These are phyloP conservation scores for Lymantria dispar DNA, from an alignment of 2,888 invertebrate genomes.

Conservation along the genomic window DNA sequence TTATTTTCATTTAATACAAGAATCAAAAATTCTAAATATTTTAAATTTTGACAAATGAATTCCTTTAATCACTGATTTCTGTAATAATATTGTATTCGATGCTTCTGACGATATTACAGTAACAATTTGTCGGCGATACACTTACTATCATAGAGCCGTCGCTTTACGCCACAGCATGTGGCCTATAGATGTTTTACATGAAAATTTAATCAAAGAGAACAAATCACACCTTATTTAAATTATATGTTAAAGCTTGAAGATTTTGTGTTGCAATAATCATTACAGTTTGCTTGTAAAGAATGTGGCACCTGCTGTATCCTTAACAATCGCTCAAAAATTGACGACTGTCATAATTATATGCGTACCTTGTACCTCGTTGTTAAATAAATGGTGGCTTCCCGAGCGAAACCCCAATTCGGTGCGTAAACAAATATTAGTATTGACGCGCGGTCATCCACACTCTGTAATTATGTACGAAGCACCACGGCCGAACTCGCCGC, in stretches of 20 bases:
- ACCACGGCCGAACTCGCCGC: conserved; percentile 40
- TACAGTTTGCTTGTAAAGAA: conserved; percentile 27
- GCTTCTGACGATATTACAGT: too few relatives aligned
- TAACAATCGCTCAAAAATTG: conserved; percentile 48
- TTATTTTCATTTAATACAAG: too few relatives aligned
- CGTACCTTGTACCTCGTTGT: conserved; percentile 55
- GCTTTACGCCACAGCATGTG: too few relatives aligned
- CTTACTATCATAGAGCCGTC: too few relatives aligned
- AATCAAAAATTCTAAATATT: too few relatives aligned
- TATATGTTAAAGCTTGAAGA: conserved; percentile 11
- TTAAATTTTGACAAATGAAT: too few relatives aligned
- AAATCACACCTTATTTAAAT: conserved; percentile 17
- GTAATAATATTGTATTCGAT: too few relatives aligned
- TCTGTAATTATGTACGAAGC: conserved; percentile 51
- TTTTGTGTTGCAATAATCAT: conserved; percentile 19
- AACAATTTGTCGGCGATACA: too few relatives aligned
- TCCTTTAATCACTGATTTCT: too few relatives aligned
- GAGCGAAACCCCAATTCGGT: conserved; percentile 51
- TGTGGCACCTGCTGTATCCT: conserved; percentile 57
- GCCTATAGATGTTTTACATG: too few relatives aligned
- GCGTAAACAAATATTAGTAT: conserved; percentile 78
- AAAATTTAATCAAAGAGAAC: conserved; percentile 13
- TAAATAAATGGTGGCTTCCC: conserved; percentile 51
- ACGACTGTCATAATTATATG: conserved; percentile 59
- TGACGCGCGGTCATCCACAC: conserved; percentile 55